phyloP scores from a whole-genome alignment of 2,113 vertebrate genomes.

The Glareola pratincola region DNA sequence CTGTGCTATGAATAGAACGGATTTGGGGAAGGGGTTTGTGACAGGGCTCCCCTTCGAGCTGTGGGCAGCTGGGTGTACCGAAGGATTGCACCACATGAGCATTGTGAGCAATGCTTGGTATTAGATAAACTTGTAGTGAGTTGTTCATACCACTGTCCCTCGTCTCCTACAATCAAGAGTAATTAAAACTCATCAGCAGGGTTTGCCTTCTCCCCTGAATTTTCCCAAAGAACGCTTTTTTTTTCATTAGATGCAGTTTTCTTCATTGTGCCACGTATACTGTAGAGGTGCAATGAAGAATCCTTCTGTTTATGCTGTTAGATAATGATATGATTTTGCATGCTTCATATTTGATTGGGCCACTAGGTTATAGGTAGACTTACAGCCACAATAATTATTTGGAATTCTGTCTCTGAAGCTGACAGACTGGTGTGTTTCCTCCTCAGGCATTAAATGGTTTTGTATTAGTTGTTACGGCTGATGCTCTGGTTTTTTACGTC shows the following conservation, averaged over 20 bases:
- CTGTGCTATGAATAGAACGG: not conserved
- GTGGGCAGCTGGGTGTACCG: not conserved
- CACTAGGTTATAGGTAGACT: not conserved
- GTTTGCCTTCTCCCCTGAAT: not conserved
- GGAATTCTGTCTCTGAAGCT: conserved; percentile 2
- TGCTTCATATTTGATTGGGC: not conserved
- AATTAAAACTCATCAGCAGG: not conserved
- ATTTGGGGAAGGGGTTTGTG: not conserved
- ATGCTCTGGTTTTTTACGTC: conserved; percentile 82
- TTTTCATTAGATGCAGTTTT: not conserved
- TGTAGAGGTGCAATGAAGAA: not conserved
- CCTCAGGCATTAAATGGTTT: conserved; percentile 84
- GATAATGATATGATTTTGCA: not conserved
- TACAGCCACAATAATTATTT: not conserved
- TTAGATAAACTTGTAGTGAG: not conserved
- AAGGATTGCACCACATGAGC: not conserved
- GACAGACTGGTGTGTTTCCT: conserved; percentile 10
- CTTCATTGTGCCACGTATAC: not conserved
- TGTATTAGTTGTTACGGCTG: conserved; percentile 81
- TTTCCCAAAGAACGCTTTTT: not conserved
- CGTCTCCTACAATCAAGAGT: not conserved
- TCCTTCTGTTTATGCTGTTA: not conserved
- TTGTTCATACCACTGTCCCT: not conserved
- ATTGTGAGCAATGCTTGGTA: not conserved
- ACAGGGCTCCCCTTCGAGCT: accelerated